These are phyloP conservation scores for Hemistola chrysoprasaria DNA, from an alignment of 2,888 invertebrate genomes.

Conservation along the genomic window DNA sequence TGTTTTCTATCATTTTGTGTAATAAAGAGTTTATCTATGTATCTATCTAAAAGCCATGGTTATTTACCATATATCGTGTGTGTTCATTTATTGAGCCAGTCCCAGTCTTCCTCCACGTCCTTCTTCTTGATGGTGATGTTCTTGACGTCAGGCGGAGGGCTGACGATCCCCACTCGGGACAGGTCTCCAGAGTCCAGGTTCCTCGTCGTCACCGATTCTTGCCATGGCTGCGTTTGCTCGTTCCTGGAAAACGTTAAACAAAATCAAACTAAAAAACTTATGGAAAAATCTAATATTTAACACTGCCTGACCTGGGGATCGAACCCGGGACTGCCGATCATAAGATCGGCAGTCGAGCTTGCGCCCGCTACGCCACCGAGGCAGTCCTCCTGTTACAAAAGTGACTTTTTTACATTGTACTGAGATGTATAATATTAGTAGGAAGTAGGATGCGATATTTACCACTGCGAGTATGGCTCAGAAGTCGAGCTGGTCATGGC, in stretches of 20 bases:
- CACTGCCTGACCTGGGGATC: no score
- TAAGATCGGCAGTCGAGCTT: no score
- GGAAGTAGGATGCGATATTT: conserved; percentile 2
- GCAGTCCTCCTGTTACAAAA: no score
- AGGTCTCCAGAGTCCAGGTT: conserved; percentile 64
- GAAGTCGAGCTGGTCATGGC: conserved; percentile 73
- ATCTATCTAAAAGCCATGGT: no score
- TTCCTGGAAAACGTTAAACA: conserved; percentile 45
- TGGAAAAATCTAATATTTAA: no score
- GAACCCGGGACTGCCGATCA: no score
- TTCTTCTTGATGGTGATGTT: conserved; percentile 53
- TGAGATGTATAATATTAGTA: no score
- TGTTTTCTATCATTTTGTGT: no score
- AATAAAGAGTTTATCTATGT: no score
- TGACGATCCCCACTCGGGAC: conserved; percentile 64
- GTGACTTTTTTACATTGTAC: no score
- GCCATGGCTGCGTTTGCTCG: conserved; percentile 64
- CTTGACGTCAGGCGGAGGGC: conserved; percentile 62
- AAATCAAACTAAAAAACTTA: no score
- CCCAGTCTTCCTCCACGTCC: conserved; percentile 66
- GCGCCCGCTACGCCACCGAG: no score
- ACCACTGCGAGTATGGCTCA: conserved; percentile 73
- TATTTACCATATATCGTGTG: conserved; percentile 13
- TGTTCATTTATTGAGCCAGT: conserved; percentile 67
- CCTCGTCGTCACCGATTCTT: conserved; percentile 60